Conservation (phyloP, 2,888 invertebrate species). For the Dryocosmus kuriphilus region DNA sequence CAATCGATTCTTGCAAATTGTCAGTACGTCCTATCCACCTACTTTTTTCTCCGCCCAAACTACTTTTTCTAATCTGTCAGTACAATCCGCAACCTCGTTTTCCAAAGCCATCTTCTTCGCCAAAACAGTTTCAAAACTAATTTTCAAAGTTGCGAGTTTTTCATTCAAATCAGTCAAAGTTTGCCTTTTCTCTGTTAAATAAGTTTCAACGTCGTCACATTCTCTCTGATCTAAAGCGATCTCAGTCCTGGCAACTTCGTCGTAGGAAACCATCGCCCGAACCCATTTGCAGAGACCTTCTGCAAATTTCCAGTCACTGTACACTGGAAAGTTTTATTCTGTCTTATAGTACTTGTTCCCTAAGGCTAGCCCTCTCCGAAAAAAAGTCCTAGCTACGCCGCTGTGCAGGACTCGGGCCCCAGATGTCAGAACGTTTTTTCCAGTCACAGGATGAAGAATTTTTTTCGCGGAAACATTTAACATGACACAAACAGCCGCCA, state of each 20-base stretch:
- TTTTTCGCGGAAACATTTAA: slow-evolving; percentile 80
- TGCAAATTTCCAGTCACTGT: no score
- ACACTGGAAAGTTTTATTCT: slow-evolving; percentile 85
- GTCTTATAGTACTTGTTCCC: no score
- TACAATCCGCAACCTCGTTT: slow-evolving; percentile 81
- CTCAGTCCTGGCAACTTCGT: slow-evolving; percentile 84
- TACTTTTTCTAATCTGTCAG: slow-evolving; percentile 82
- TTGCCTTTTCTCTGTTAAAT: slow-evolving; percentile 83
- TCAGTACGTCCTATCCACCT: slow-evolving; percentile 81
- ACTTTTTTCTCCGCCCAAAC: slow-evolving; percentile 83
- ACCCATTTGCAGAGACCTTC: slow-evolving; percentile 88
- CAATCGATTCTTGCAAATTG: slow-evolving; percentile 78
- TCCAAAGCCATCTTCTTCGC: slow-evolving; percentile 79
- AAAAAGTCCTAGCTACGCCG: no score
- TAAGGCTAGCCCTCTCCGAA: no score
- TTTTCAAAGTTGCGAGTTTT: slow-evolving; percentile 79
- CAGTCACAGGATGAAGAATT: slow-evolving; percentile 77
- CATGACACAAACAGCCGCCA: slow-evolving; percentile 82
- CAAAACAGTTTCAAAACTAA: slow-evolving; percentile 77
- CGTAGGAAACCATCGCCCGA: slow-evolving; percentile 86
- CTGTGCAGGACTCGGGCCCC: slow-evolving; percentile 85
- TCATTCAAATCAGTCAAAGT: slow-evolving; percentile 82
- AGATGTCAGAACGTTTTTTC: slow-evolving; percentile 82
- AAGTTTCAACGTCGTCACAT: slow-evolving; percentile 81
- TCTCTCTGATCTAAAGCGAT: slow-evolving; percentile 83